Base-by-base conservation (phyloP, 2,888 invertebrate genomes). In the Oscheius sp. region DNA sequence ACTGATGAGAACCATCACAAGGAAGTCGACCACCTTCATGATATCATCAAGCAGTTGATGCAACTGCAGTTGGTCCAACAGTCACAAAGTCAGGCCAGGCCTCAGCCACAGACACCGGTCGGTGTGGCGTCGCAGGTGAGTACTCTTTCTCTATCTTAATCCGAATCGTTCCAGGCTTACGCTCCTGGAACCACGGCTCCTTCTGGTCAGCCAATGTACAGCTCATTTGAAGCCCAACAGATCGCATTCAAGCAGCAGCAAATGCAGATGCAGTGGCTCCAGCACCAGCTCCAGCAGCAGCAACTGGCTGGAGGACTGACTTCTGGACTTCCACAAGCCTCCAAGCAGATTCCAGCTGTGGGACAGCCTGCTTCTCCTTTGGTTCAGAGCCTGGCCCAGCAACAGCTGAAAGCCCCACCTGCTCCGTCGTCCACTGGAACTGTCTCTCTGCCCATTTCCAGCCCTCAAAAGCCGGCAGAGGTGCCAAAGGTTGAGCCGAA, bases 1-100 rank as follows among this genome's bases (percentile, higher is more conserved):
- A 53, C 77, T 1, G 74, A 77, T 48, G 7, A 76, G 1, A 73
- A 71, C 21, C 79, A 82, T 68, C 70, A 63, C n/a, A 78, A 79
- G 65, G 82, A 82, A 55, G 37, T 78, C 10, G 78, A 80, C 7
- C 70, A 79, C n/a, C 77, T 80, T 21, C 75, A 76, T 50, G 74
- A 80, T 29, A 74, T 80, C 5, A 79, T 82, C 50, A 70, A 75
- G 33, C 75, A 76, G 0, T 62, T 79, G 29, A 51, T 79, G 9
- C 35, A 57, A 9, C 74, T 72, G 21, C 73, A 79, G 53, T 21
- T 48, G 32, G 58, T 29, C 13, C 50, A 21, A 21, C n/a, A 21
- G n/a, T 10, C 73, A 10, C 42, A 42, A 7, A 37, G 21, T 13
- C 21, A 65, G 13, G 48, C 75, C 4, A 47, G 58, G 5, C 59